Base-by-base conservation (phyloP, 2,888 invertebrate species). In the Galerucella calmariensis region DNA sequence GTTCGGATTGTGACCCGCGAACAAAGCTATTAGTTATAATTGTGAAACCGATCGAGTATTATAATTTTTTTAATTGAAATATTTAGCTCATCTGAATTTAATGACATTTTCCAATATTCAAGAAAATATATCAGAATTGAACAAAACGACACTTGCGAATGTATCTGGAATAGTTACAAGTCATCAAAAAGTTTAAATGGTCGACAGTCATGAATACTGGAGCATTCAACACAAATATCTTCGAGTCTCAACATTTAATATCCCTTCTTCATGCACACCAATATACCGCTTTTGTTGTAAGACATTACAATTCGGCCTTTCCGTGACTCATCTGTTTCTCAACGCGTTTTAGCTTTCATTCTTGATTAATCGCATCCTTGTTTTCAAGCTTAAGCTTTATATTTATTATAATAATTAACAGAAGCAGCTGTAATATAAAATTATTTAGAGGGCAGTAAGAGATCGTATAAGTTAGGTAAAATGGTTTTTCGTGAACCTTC, bases 301-400 rank as follows among this genome's bases (percentile, higher is more conserved):
- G 72, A 75, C 72, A 73, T 75, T 77, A 70, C 75, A 67, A 75
- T 73, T 77, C 69, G 71, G 74, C 75, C 72, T 69, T 76, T 78
- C 76, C 77, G 76, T 75, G 72, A 78, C 74, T 74, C 79, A 77
- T 61, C 73, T 69, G 65, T 73, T 79, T 79, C 79, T 80, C 77
- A 74, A 73, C 75, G 77, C 69, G 58, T 53, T 51, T 69, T 69
- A 44, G 69, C 68, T 62, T 76, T 68, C 71, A 61, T 61, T 53
- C 53, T 44, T 74, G 76, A 79, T 79, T 80, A 78, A 80, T 80
- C 76, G 77, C 73, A 69, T 70, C 72, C 77, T 76, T 78, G 77
- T 75, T 78, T 76, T 73, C 68, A 58, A 62, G 65, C 16, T 41
- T 69, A 58, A 62, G 65, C 16, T 41, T 69, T 67, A 65, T 66